Evolutionary conservation across 2,888 invertebrate genomes (phyloP).

Genomic region (Volucella zonaria): DNA sequence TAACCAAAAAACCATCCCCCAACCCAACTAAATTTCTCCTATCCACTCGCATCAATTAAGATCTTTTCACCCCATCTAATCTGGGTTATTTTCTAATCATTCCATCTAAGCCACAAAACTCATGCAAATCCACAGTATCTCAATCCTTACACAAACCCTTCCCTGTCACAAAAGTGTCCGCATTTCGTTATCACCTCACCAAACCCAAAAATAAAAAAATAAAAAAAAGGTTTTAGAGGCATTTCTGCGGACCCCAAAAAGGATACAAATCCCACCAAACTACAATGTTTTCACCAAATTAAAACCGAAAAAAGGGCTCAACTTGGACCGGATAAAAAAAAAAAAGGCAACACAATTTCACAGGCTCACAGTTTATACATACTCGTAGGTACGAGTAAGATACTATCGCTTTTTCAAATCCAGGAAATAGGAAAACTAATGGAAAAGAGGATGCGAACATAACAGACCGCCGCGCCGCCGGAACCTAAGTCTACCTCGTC

Average conservation of each 20-base stretch:
- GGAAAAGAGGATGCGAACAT: constrained; percentile 4
- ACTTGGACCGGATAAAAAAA: constrained; percentile 25
- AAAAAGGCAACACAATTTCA: constrained; percentile 32
- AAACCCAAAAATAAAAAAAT: not conserved
- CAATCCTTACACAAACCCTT: not conserved
- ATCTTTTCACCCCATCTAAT: constrained; percentile 70
- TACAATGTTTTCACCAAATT: constrained; percentile 66
- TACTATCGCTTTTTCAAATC: too few species aligned
- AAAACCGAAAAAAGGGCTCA: constrained; percentile 51
- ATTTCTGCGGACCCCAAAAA: not conserved
- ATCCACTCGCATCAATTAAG: constrained; percentile 65
- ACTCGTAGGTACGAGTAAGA: too few species aligned
- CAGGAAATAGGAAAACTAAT: too few species aligned
- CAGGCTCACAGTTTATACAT: too few species aligned
- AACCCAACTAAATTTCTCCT: constrained; percentile 47
- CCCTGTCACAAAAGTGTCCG: not conserved
- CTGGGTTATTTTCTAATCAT: constrained; percentile 63
- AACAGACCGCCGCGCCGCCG: not conserved
- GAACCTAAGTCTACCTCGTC: constrained; percentile 24
- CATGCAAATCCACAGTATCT: constrained; percentile 45
- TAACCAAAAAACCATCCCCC: constrained; percentile 24
- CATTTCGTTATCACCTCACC: constrained; percentile 48
- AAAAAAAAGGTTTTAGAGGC: constrained; percentile 15
- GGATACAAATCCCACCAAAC: constrained; percentile 10
- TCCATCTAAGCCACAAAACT: constrained; percentile 50